Percentiles rank a stretch among this genome's conserved stretches.
These are phyloP conservation scores for Etia nguti DNA, from an alignment of 2,113 vertebrate species.

Conservation along the genomic window DNA sequence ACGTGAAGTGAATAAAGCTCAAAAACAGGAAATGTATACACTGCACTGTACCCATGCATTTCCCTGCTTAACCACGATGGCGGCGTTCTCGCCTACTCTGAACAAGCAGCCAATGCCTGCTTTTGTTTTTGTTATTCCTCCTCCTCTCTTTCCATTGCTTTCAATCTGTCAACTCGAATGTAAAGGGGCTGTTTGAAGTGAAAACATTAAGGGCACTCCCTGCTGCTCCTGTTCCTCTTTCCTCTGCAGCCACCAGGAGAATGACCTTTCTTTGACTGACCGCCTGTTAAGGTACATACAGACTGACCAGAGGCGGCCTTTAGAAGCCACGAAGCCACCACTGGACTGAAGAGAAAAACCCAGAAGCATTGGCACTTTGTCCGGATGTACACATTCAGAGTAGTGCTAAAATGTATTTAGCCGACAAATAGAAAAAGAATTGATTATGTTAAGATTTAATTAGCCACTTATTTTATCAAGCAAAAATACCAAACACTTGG, in stretches of 20 bases:
- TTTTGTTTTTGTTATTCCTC: conserved; percentile 26
- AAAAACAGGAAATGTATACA: neutral
- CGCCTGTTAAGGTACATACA: conserved; percentile 43
- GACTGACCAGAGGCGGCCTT: conserved; percentile 38
- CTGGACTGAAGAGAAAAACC: neutral
- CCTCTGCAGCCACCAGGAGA: conserved; percentile 22
- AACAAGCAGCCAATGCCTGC: neutral
- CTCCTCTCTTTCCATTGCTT: neutral
- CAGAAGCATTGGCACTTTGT: neutral
- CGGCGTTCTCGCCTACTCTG: neutral
- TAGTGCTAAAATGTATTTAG: neutral
- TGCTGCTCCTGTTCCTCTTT: neutral
- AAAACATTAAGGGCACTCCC: conserved; percentile 63
- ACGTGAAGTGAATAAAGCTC: neutral
- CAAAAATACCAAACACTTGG: neutral
- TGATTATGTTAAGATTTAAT: neutral
- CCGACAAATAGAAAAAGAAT: neutral
- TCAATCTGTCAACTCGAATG: conserved; percentile 18
- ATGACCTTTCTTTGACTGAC: conserved; percentile 72
- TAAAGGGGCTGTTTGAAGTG: conserved; percentile 55
- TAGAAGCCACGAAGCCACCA: neutral
- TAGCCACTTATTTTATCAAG: neutral
- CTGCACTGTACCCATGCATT: neutral
- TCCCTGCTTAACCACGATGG: neutral
- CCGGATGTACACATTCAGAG: neutral